Evolutionary conservation across 2,113 vertebrate species (phyloP).

Genomic region (Grus americana): DNA sequence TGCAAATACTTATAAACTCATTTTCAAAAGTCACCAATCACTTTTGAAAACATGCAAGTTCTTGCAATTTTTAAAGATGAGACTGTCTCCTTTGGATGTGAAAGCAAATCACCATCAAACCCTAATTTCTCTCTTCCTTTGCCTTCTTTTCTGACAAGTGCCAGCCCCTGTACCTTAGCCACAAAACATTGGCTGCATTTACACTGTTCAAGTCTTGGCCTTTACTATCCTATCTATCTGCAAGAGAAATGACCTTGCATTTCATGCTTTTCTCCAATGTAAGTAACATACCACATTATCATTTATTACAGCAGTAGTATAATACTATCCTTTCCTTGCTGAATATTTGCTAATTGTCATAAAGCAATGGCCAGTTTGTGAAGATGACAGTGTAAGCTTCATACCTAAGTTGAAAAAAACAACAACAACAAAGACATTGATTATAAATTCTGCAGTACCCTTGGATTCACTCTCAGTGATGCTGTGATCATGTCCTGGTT

Average conservation of each 20-base stretch:
- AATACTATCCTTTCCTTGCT: background rate
- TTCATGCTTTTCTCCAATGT: background rate
- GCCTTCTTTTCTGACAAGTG: background rate
- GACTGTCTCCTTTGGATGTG: background rate
- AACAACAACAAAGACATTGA: background rate
- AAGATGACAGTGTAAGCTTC: background rate
- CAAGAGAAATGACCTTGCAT: background rate
- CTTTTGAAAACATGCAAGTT: background rate
- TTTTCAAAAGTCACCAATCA: background rate
- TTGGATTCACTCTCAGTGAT: background rate
- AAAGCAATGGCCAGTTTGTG: background rate
- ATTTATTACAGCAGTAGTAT: no score
- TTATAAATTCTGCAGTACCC: background rate
- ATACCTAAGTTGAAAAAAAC: background rate
- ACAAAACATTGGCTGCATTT: background rate
- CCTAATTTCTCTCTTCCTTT: background rate
- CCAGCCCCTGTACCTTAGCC: background rate
- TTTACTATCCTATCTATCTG: background rate
- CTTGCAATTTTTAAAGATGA: background rate
- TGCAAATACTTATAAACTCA: background rate
- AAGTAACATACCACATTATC: background rate
- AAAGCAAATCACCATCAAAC: background rate
- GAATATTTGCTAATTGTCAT: background rate
- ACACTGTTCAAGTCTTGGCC: background rate
- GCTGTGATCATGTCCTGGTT: background rate